Conservation (phyloP, 53 echinoderm and acorn worm species). For the Luidia sarsii region DNA sequence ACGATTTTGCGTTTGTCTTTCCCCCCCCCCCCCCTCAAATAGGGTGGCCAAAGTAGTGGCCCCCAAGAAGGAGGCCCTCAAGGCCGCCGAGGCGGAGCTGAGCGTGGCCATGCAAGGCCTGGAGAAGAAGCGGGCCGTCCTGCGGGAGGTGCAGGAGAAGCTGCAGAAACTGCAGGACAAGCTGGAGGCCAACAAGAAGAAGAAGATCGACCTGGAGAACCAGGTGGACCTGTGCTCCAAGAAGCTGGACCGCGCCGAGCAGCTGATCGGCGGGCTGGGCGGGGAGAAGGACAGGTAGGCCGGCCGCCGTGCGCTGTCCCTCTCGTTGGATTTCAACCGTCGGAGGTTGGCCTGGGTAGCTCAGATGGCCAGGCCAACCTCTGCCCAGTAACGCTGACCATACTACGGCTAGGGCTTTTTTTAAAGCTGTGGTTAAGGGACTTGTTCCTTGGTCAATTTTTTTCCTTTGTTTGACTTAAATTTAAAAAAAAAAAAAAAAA, state of each 20-base stretch:
- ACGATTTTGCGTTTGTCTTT: background rate
- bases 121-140: conserved; percentile 87
- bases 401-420: too few relatives aligned
- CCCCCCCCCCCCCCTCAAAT: background rate
- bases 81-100: conserved; percentile 87
- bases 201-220: conserved; percentile 97
- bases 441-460: too few relatives aligned
- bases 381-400: too few relatives aligned
- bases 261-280: conserved; percentile 94
- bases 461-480: too few relatives aligned
- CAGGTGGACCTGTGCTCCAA: conserved; percentile 98
- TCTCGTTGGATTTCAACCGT: too few relatives aligned
- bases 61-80: conserved; percentile 88
- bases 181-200: conserved; percentile 98
- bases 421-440: too few relatives aligned
- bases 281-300: conserved; percentile 99
- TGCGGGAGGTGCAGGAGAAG: conserved; percentile 97
- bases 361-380: too few relatives aligned
- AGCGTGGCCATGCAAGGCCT: conserved; percentile 84
- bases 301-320: too few relatives aligned
- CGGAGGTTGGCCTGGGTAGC: too few relatives aligned
- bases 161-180: conserved; percentile 92
- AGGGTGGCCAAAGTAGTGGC: conserved; percentile 99
- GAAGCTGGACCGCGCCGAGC: conserved; percentile 97
- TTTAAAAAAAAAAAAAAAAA: too few relatives aligned